A percentile compares a stretch with the other conserved stretches of the same genome.
These are phyloP conservation scores for Bombyx mandarina DNA, from an alignment of 1,140 invertebrate genomes.

Conservation along the genomic window DNA sequence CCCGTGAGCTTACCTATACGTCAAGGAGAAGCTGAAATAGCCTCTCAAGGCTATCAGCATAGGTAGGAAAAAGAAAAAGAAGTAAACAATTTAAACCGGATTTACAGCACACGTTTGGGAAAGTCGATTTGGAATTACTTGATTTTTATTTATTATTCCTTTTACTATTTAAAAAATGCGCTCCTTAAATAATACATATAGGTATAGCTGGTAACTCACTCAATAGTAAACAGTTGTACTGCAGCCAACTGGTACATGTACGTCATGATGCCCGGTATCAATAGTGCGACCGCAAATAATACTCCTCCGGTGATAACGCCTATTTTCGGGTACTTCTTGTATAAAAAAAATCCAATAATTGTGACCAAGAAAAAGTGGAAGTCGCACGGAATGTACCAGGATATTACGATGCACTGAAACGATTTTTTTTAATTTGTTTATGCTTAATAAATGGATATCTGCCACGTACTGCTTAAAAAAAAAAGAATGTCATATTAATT, in stretches of 20 bases:
- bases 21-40: no score
- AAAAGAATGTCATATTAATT: neutral
- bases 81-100: no score
- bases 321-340: slow-evolving; percentile 39
- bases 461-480: neutral
- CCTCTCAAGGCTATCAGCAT: no score
- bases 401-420: slow-evolving; percentile 78
- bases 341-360: slow-evolving; percentile 71
- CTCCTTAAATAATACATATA: no score
- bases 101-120: no score
- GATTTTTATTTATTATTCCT: no score
- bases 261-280: slow-evolving; percentile 64
- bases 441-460: neutral
- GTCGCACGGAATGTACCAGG: slow-evolving; percentile 85
- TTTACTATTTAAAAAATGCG: no score
- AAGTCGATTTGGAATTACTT: no score
- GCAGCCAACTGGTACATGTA: slow-evolving; percentile 60
- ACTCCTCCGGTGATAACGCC: slow-evolving; percentile 30
- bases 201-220: slow-evolving; percentile 38
- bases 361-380: slow-evolving; percentile 81
- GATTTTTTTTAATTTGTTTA: neutral
- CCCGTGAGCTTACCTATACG: no score
- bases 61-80: no score
- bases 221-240: slow-evolving; percentile 67
- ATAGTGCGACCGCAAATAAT: slow-evolving; percentile 29